These are phyloP conservation scores for Phalacrocorax brasilianus DNA, from an alignment of 2,113 vertebrate genomes.

Conservation along the genomic window DNA sequence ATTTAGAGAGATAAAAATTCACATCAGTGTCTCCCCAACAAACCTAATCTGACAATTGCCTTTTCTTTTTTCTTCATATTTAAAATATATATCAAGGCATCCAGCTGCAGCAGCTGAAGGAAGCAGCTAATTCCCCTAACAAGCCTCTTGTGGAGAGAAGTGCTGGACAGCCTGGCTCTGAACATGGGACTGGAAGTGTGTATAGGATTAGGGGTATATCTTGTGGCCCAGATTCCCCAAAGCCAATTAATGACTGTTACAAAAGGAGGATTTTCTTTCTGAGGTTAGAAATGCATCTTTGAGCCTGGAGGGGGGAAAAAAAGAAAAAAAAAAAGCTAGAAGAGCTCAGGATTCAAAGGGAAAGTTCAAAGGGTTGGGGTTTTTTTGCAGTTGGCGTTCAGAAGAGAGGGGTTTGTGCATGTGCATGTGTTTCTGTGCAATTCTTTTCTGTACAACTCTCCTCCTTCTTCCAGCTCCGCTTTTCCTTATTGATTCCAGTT, in stretches of 20 bases:
- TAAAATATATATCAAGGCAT: not conserved
- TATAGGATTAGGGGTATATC: slow-evolving; percentile 16
- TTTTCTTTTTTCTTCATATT: not conserved
- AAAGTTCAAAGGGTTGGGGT: not conserved
- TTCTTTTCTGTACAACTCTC: not conserved
- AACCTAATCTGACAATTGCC: not conserved
- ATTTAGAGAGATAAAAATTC: slow-evolving; percentile 12
- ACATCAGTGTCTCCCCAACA: not conserved
- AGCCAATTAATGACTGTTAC: slow-evolving; percentile 2
- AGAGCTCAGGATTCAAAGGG: not conserved
- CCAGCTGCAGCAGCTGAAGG: not conserved
- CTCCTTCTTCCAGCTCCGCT: not conserved
- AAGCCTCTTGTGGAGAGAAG: not conserved
- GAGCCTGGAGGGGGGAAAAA: not conserved
- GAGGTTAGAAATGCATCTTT: slow-evolving; percentile 3
- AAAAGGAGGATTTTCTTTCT: slow-evolving; percentile 30
- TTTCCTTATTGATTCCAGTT: not conserved
- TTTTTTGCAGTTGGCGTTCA: not conserved
- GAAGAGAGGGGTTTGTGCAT: not conserved
- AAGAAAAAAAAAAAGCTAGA: not conserved
- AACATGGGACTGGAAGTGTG: not conserved
- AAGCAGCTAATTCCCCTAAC: not conserved
- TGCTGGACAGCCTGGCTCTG: not conserved
- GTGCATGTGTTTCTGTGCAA: accelerated
- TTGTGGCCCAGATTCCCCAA: not conserved